Evolutionary conservation across 2,888 invertebrate genomes (phyloP), one percentile per base, ranked within the genome.

Genomic region (Lasioglossum morio): DNA sequence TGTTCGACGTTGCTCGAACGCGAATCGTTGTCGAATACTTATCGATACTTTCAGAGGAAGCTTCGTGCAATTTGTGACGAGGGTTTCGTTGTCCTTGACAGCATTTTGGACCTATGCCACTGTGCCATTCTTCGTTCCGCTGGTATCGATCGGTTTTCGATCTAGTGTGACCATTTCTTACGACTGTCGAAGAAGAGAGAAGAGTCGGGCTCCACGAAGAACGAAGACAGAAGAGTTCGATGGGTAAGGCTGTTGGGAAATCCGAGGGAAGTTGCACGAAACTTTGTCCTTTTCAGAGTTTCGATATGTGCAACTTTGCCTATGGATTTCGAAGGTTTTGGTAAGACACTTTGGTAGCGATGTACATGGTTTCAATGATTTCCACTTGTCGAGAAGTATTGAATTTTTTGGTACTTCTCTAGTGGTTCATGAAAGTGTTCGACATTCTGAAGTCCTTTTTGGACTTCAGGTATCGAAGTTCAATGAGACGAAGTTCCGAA

Each of bases 381-480:
- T 57, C 12, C n/a, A n/a, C n/a, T 66, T 53, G n/a, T 12, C 5
- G 27, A 30, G 27, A 63, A 16, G 60, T 63, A 63, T 16, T 27
- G 16, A n/a, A 16, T 27, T 63, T 63, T 79, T 83, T 80, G 37
- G 7, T 79, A 53, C 66, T 66, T 80, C 77, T 73, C 72, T 5
- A 19, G 30, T 72, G 14, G 60, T 60, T 53, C 43, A 37, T 8
- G 0, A 16, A 37, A 43, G 53, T 73, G 53, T 16, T 34, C 16
- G n/a, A 48, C 77, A 53, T 34, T 81, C 63, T n/a, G 79, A 87
- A 87, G 48, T 76, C 78, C 69, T n/a, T 87, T 88, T 69, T 70
- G 73, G 81, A 60, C 63, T 40, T 88, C 30, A 66, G 77, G 73
- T 60, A 72, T 12, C 30, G 66, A 37, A 37, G 19, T 76, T 40